Conservation (phyloP, 2,888 invertebrate genomes). For the Hirtodrosophila cameraria region DNA sequence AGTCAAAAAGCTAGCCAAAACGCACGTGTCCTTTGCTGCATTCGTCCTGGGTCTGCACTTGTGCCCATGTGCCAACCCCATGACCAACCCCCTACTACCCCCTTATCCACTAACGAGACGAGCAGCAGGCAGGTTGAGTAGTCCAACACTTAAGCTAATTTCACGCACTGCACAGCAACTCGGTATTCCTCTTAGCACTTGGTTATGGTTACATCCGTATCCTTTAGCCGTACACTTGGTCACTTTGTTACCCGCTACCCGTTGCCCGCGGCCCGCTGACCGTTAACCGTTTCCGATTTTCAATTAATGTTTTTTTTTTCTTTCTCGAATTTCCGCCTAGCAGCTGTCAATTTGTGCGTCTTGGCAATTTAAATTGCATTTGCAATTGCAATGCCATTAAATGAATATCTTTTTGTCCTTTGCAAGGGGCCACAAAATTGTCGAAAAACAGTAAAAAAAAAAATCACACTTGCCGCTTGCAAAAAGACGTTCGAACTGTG, state of each 20-base stretch:
- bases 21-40: constrained; percentile 46
- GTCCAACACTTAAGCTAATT: constrained; percentile 79
- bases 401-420: constrained; percentile 15
- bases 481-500: constrained; percentile 3
- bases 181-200: constrained; percentile 3
- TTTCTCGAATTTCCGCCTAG: constrained; percentile 24
- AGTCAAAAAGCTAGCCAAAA: constrained; percentile 81
- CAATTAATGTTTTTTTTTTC: constrained; percentile 45
- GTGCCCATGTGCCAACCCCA: constrained; percentile 6
- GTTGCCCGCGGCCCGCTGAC: no score
- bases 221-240: no score
- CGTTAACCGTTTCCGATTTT: constrained; percentile 11
- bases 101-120: constrained; percentile 12
- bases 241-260: no score
- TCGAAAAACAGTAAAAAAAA: constrained; percentile 1
- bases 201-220: no score
- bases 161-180: constrained; percentile 77
- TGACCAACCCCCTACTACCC: neutral
- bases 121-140: constrained; percentile 3
- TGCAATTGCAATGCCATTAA: constrained; percentile 57
- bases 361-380: constrained; percentile 38
- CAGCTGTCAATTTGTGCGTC: constrained; percentile 71
- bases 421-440: neutral
- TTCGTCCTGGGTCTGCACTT: constrained; percentile 32
- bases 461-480: constrained; percentile 1